These are phyloP conservation scores for Xenopus laevis DNA, from an alignment of 2,113 vertebrate species.

Conservation along the genomic window DNA sequence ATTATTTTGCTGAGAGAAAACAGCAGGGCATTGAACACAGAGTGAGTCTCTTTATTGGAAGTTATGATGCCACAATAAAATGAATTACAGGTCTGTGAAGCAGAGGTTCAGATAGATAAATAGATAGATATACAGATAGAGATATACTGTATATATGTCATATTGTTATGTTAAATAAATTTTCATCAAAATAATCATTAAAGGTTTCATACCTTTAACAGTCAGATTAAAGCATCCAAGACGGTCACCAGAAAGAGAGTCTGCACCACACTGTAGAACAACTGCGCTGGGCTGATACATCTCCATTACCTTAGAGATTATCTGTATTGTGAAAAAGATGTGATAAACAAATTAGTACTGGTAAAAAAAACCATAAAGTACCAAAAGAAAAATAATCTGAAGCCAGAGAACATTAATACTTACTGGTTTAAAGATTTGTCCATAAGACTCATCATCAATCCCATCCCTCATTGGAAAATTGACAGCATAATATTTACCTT, in stretches of 20 bases:
- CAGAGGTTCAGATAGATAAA: too few species aligned
- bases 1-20: too few species aligned
- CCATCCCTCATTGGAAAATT: constrained; percentile 82
- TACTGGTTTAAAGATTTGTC: constrained; percentile 80
- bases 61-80: too few species aligned
- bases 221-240: constrained; percentile 80
- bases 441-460: constrained; percentile 79
- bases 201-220: constrained; percentile 67
- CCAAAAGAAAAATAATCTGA: background rate
- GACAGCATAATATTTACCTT: constrained; percentile 83
- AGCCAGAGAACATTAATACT: constrained; percentile 48
- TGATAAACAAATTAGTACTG: too few species aligned
- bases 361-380: background rate
- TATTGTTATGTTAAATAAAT: too few species aligned
- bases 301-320: constrained; percentile 81
- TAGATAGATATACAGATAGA: too few species aligned
- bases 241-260: constrained; percentile 75
- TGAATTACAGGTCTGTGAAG: too few species aligned
- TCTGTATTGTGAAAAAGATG: constrained; percentile 50
- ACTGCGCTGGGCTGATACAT: constrained; percentile 82
- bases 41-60: too few species aligned
- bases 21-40: too few species aligned
- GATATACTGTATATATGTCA: too few species aligned
- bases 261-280: constrained; percentile 76
- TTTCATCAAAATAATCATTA: too few species aligned